Evolutionary conservation across 2,797 vertebrate genomes (phyloP), one percentile per base, ranked within the genome.

Genomic region (Falco naumanni): DNA sequence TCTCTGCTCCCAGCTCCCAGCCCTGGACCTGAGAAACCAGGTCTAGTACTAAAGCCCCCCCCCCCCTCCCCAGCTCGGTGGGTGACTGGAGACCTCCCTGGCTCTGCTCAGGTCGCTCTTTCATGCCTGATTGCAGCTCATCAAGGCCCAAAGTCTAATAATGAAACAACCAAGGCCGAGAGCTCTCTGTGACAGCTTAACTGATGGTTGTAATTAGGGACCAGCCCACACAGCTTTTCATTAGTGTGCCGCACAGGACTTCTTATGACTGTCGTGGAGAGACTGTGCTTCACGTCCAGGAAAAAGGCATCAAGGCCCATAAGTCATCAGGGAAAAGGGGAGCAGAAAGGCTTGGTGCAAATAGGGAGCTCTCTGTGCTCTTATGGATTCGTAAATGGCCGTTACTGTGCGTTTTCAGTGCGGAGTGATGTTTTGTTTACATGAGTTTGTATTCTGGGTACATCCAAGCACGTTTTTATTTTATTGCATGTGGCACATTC

Each of bases 171-270:
- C 25, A 75, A 95, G 89, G 54, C 75, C 1, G 41, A 54, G 83
- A 79, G 92, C 94, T 87, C 72, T 87, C 94, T 93, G 93, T 96
- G 95, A 97, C 97, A 98, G 91, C 61, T 96, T 87, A 97, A 97
- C 45, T 29, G 95, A 97, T 97, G 93, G 90, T 6, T 90, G 56
- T 93, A 97, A 98, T 97, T 97, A 97, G 80, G 72, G 75, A 28
- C 85, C 6, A 31, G 88, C 77, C 87, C 89, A 81, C 84, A 71
- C 71, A 77, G 91, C 71, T 80, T 37, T 69, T 93, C 68, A 65
- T 57, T 50, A 96, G 96, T 3, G n/a, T 41, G 9, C n/a, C 3
- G 48, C 92, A 90, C 50, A 97, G 33, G 78, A 25, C 75, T 87
- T 53, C 39, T 63, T 69, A 53, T 39, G 50, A 33, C 60, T 48